Percentiles rank a stretch among this genome's conserved stretches.
Conservation (phyloP, 2,888 invertebrate genomes). For the Erebia ligea region DNA sequence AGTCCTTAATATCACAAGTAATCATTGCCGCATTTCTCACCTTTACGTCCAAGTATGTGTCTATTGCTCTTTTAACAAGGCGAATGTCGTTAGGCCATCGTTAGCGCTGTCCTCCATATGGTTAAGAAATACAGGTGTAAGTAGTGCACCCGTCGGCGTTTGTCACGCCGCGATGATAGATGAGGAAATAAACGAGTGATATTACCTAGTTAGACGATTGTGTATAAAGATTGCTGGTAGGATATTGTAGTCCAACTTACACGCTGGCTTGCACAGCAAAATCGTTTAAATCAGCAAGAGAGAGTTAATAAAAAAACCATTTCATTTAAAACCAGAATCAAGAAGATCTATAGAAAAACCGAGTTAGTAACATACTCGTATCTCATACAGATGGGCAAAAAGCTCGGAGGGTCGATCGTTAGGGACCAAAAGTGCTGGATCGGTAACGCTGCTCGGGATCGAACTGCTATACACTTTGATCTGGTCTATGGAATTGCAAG, state of each 20-base stretch:
- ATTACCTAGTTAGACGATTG: constrained; percentile 61
- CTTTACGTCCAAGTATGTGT: constrained; percentile 17
- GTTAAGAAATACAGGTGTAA: constrained; percentile 60
- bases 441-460: too few relatives aligned
- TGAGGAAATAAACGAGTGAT: constrained; percentile 59
- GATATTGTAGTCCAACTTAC: constrained; percentile 44
- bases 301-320: too few relatives aligned
- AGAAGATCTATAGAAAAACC: too few relatives aligned
- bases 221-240: constrained; percentile 59
- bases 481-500: too few relatives aligned
- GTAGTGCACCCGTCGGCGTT: constrained; percentile 58
- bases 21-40: constrained; percentile 35
- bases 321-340: too few relatives aligned
- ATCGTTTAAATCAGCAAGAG: not conserved
- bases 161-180: constrained; percentile 63
- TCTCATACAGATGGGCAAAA: too few relatives aligned
- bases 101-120: constrained; percentile 54
- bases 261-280: not conserved
- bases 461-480: too few relatives aligned
- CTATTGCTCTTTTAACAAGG: constrained; percentile 49
- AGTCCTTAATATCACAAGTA: constrained; percentile 32
- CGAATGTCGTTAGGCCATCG: constrained; percentile 59
- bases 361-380: too few relatives aligned
- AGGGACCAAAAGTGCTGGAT: too few relatives aligned
- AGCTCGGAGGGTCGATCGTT: too few relatives aligned